Base-by-base conservation (phyloP, 2,888 invertebrate genomes). In the Masnerella sp. region DNA sequence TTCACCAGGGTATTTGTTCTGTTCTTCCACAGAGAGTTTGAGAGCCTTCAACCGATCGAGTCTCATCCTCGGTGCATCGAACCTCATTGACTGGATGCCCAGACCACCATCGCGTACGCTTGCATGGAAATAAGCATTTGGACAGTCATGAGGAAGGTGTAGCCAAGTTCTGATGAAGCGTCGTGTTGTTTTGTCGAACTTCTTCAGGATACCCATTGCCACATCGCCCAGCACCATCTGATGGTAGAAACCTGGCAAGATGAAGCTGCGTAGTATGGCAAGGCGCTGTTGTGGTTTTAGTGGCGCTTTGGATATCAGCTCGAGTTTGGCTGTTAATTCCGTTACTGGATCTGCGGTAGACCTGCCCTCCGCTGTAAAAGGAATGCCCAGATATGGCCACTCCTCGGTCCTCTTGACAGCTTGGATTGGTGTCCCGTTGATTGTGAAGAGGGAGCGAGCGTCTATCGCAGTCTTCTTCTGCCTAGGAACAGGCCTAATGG, bases 211-310 rank as follows among this genome's bases (percentile, higher is more conserved):
- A 4, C 51, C 42, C 0, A 42, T n/a, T 0, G 3, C 4, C 8
- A 15, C 22, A 9, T 14, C 30, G 0, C 62, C 62, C 2, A 51
- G 5, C 0, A 32, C 22, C n/a, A 54, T 2, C 0, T 2, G 7
- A 15, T 54, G 34, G 15, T 28, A 36, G 1, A 38, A 1, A 0
- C 11, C 2, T 2, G 45, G 64, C 2, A 45, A 7, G 30, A 88
- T 80, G 78, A 86, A 78, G 1, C 70, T 78, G 74, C 85, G 76
- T 43, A 88, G 74, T 0, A 85, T 74, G 32, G 83, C 81, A n/a
- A 87, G 67, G 77, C 84, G 80, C 74, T 88, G 87, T 56, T 83
- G 82, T 9, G 85, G 85, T 69, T 86, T 86, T 15, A 88, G 78
- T 0, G 86, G 62, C 0, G 67, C 52, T 80, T 56, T 74, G 62